Evolutionary conservation across 1,140 invertebrate species (phyloP).

Genomic region (Dryas iulia): DNA sequence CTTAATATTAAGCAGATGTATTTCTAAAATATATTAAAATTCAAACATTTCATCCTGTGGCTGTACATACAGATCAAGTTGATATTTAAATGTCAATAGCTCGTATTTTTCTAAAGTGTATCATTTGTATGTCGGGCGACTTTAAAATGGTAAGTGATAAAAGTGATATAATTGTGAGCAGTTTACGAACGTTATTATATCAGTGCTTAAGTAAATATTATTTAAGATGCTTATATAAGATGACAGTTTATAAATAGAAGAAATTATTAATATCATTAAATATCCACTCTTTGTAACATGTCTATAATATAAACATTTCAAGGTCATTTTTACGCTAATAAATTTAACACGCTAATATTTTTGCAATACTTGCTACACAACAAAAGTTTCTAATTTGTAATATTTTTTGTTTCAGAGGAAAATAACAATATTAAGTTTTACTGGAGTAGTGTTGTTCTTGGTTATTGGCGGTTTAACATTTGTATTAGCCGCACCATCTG

Average conservation of each 20-base stretch:
- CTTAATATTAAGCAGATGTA: not conserved
- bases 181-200: not conserved
- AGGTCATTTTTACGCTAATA: not conserved
- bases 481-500: slow-evolving; percentile 17
- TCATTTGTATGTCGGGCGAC: not conserved
- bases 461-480: slow-evolving; percentile 19
- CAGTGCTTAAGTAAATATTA: not conserved
- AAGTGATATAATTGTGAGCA: slow-evolving; percentile 1
- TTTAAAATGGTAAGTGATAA: slow-evolving; percentile 21
- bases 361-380: not conserved
- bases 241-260: not conserved
- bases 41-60: slow-evolving; percentile 15
- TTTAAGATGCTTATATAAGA: not conserved
- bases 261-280: not conserved
- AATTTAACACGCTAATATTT: not conserved
- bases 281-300: not conserved
- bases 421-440: slow-evolving; percentile 19
- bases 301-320: not conserved
- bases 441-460: slow-evolving; percentile 23
- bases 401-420: slow-evolving; percentile 25
- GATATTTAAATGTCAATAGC: slow-evolving; percentile 8
- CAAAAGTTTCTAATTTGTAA: not conserved
- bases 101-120: slow-evolving; percentile 14
- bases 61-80: slow-evolving; percentile 15
- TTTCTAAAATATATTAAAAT: not conserved